Evolutionary conservation across 2,888 invertebrate species (phyloP).

Genomic region (Auanema sp.): DNA sequence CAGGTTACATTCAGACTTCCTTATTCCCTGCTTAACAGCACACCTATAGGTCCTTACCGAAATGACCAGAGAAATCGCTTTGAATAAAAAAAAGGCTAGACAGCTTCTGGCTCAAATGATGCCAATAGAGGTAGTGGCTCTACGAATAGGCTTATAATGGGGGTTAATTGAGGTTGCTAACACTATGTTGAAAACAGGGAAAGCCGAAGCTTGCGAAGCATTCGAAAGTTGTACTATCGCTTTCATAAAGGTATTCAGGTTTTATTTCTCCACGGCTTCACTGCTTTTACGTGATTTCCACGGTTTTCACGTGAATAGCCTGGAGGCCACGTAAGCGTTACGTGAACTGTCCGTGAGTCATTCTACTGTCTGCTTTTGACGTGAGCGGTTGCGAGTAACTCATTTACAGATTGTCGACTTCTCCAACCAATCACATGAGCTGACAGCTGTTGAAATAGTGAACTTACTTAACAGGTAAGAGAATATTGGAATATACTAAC

Average conservation of each 20-base stretch:
- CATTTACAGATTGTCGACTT: slow-evolving; percentile 68
- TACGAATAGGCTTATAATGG: slow-evolving; percentile 69
- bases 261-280: slow-evolving; percentile 1
- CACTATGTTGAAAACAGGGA: slow-evolving; percentile 38
- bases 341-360: background rate
- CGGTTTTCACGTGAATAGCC: no score
- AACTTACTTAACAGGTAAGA: slow-evolving; percentile 81
- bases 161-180: slow-evolving; percentile 27
- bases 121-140: slow-evolving; percentile 81
- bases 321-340: no score
- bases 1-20: no score
- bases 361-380: background rate
- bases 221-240: slow-evolving; percentile 92
- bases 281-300: no score
- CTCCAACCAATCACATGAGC: slow-evolving; percentile 90
- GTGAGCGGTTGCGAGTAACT: background rate
- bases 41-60: slow-evolving; percentile 81
- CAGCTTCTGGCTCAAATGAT: slow-evolving; percentile 97
- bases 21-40: no score
- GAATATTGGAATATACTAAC: background rate
- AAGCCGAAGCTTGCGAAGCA: slow-evolving; percentile 72
- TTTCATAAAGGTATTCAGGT: slow-evolving; percentile 86
- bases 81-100: slow-evolving; percentile 92
- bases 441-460: slow-evolving; percentile 95
- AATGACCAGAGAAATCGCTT: slow-evolving; percentile 90